Base-by-base conservation (phyloP, 2,888 invertebrate genomes). In the Plagodis pulveraria region DNA sequence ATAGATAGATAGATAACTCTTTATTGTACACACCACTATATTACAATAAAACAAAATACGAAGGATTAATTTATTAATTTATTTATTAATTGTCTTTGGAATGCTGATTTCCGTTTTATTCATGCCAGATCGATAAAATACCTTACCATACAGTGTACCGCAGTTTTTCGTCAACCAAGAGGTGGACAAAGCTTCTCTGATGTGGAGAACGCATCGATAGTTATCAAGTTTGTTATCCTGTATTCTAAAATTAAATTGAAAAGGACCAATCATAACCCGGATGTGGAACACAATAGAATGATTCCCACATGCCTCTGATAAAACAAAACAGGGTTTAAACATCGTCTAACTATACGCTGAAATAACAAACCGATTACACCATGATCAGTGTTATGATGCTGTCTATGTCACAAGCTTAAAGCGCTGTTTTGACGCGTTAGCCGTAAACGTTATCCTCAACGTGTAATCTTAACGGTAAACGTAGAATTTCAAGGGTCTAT, bases 241-340 rank as follows among this genome's bases (percentile, higher is more conserved):
- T 72, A 78, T 70, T 69, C 75, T 80, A 80, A 84, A 85, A 81
- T 80, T 81, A 80, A 81, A 78, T 77, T 73, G 65, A 76, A 76
- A 80, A 78, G 77, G 79, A 74, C 78, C 83, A 88, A 87, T 89
- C 83, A 85, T 84, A 87, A 85, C 84, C 87, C 88, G 91, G 91
- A 91, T 87, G 87, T 85, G 73, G 80, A 86, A 83, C 80, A 89
- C 91, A 91, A 91, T 90, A 85, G 85, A 89, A 90, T 91, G 89
- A 91, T 91, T 91, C 91, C 91, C 91, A 91, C 89, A 91, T 91
- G 91, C 88, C 86, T 85, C 81, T 80, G 84, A 88, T 84, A 85
- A 88, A 91, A 89, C 90, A 88, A 87, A 87, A 89, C 89, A 84
- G 82, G 80, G 87, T 81, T 88, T 84, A 82, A 89, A 87, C 86